Evolutionary conservation across 1,140 invertebrate species (phyloP).

Genomic region (Homarus americanus): DNA sequence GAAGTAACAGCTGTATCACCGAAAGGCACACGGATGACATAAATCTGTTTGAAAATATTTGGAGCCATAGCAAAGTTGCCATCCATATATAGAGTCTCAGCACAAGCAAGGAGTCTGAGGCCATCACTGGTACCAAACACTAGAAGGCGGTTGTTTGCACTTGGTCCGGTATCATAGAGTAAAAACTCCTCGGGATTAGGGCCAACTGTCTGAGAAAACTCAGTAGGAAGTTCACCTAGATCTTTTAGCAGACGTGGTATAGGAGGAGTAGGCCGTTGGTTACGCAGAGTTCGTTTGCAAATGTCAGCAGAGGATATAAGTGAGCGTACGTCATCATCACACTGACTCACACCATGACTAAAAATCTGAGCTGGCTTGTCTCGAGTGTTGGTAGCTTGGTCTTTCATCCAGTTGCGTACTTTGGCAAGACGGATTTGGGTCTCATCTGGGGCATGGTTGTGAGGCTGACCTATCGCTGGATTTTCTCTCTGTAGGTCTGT

Average conservation of each 20-base stretch:
- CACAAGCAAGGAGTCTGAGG: slow-evolving; percentile 51
- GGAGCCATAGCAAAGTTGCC: slow-evolving; percentile 65
- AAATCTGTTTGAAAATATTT: slow-evolving; percentile 68
- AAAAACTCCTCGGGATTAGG: slow-evolving; percentile 56
- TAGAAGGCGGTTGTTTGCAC: slow-evolving; percentile 60
- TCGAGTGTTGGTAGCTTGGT: slow-evolving; percentile 31
- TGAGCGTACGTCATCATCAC: background rate
- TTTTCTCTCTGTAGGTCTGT: background rate
- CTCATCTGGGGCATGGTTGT: background rate
- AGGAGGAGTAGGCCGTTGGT: background rate
- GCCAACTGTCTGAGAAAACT: slow-evolving; percentile 21
- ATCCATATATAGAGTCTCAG: slow-evolving; percentile 67
- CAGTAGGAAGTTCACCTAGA: slow-evolving; percentile 17
- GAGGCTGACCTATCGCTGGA: background rate
- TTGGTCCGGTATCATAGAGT: slow-evolving; percentile 60
- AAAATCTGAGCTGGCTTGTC: slow-evolving; percentile 23
- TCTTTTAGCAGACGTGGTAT: slow-evolving; percentile 30
- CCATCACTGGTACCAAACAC: slow-evolving; percentile 57
- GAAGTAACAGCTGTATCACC: slow-evolving; percentile 64
- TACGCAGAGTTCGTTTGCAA: background rate
- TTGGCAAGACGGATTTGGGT: background rate
- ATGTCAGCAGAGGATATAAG: background rate
- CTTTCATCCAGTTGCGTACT: background rate
- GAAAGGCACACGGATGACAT: slow-evolving; percentile 65
- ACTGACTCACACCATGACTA: slow-evolving; percentile 15